Percentiles rank a stretch among this genome's conserved stretches.
phyloP scores from a whole-genome alignment of 2,113 vertebrate species.

The Pelecanoides urinatrix region DNA sequence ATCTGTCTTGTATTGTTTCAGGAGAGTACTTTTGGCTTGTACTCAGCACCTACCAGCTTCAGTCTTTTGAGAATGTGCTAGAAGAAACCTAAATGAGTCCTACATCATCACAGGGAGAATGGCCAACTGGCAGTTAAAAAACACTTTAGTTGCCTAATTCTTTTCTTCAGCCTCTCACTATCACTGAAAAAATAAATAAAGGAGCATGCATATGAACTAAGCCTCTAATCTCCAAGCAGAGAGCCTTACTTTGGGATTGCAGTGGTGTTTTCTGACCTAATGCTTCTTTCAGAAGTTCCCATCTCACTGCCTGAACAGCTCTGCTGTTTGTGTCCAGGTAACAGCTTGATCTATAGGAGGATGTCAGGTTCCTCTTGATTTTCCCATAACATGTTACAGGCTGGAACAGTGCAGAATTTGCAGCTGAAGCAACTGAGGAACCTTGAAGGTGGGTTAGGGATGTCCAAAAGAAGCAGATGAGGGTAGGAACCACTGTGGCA shows the following conservation, averaged over 20 bases:
- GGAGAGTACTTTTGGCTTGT: background rate
- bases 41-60: background rate
- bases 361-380: background rate
- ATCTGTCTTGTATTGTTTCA: background rate
- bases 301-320: background rate
- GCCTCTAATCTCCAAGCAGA: background rate
- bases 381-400: background rate
- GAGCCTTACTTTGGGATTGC: background rate
- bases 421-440: background rate
- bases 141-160: background rate
- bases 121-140: background rate
- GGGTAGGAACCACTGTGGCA: background rate
- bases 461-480: background rate
- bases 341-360: background rate
- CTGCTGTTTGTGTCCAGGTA: background rate
- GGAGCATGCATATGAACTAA: background rate
- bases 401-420: background rate
- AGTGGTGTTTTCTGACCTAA: background rate
- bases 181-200: background rate
- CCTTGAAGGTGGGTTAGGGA: background rate
- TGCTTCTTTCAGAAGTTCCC: background rate
- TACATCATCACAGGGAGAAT: background rate
- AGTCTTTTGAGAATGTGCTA: background rate
- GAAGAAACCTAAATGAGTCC: background rate
- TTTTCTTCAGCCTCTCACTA: background rate